phyloP scores from a whole-genome alignment of 2,113 vertebrate genomes.

The Candoia aspera region DNA sequence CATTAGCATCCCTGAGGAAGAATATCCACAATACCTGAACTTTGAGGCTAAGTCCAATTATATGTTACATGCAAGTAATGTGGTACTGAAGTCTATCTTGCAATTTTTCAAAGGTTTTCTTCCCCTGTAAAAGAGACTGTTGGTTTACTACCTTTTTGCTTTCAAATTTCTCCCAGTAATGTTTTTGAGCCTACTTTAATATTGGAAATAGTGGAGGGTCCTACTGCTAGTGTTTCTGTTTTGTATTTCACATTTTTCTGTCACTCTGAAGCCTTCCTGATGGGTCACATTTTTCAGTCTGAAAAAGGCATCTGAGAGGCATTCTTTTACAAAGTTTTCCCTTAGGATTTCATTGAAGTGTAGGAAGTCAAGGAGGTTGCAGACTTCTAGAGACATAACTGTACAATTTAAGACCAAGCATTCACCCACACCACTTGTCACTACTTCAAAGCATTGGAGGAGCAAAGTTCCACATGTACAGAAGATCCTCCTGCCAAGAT shows the following conservation, averaged over 20 bases:
- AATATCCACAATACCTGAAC: background rate
- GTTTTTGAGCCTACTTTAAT: background rate
- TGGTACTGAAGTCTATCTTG: too few species aligned
- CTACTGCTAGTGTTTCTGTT: background rate
- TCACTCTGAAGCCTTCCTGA: background rate
- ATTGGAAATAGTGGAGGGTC: background rate
- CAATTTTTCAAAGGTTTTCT: too few species aligned
- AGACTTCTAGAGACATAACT: background rate
- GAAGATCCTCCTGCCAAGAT: background rate
- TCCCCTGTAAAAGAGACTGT: too few species aligned
- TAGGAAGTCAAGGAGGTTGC: background rate
- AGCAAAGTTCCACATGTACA: background rate
- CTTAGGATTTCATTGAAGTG: background rate
- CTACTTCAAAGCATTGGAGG: background rate
- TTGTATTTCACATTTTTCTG: background rate
- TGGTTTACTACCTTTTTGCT: background rate
- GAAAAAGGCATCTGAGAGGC: background rate
- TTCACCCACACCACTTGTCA: background rate
- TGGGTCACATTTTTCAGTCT: background rate
- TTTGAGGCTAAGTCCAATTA: background rate
- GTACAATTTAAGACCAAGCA: background rate
- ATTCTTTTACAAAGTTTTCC: background rate
- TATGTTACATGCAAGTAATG: background rate
- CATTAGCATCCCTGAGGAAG: background rate
- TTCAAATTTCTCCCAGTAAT: background rate